Base-by-base conservation (phyloP, 2,797 vertebrate genomes). In the Phataginus tricuspis region DNA sequence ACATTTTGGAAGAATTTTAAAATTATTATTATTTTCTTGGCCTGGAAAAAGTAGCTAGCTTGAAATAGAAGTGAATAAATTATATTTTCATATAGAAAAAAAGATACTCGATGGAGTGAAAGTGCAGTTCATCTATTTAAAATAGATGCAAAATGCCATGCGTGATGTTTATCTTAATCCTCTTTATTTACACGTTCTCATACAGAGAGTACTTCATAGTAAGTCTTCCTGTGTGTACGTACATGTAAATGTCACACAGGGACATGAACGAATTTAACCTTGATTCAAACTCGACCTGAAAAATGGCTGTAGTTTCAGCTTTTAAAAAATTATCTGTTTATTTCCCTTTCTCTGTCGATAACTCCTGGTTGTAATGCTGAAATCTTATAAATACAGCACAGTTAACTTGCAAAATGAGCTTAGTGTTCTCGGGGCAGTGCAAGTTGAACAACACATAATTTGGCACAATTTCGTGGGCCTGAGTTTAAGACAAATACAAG, bases 401-500 rank as follows among this genome's bases (percentile, higher is more conserved):
- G 97, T 96, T 97, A 94, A 86, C 97, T 95, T 74, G 89, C 90
- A 98, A 98, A 98, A 98, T 97, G 95, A 97, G 90, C 93, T 98
- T 92, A 97, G 96, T 98, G 98, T 98, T 98, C 97, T 98, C 87
- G 5, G 68, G 86, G 95, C 90, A 91, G 94, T 94, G 97, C 93
- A 95, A 98, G 96, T 86, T 98, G 98, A 98, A 98, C 97, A 98
- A 93, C 97, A 96, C 64, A 1, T 97, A 98, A 98, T 98, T 98
- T 98, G 98, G 97, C 97, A 98, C 96, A 98, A 93, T 95, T 97
- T 96, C 97, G 95, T 92, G 86, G 93, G 97, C 96, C 90, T 75
- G 74, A 80, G 96, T 96, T 96, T 97, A 97, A 98, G 97, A 97
- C 92, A 97, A 98, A 98, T 97, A 92, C 64, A 94, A 95, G 90